Conservation (phyloP, 2,113 vertebrate species). For the Phaetusa simplex region DNA sequence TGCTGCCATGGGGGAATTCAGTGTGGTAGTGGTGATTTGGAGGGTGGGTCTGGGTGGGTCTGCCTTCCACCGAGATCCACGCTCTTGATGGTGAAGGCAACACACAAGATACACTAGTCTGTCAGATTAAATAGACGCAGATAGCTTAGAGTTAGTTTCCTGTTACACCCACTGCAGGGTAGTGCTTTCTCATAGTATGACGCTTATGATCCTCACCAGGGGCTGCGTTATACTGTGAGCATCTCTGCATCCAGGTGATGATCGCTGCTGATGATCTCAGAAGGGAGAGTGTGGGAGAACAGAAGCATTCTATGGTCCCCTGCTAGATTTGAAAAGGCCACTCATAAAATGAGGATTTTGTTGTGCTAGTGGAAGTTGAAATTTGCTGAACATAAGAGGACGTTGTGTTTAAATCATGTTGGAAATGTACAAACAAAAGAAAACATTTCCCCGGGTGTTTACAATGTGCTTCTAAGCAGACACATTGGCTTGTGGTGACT, state of each 20-base stretch:
- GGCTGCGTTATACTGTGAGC: not conserved
- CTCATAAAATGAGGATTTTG: not conserved
- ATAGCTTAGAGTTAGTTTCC: not conserved
- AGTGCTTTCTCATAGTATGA: not conserved
- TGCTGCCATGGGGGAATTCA: not conserved
- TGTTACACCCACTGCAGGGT: not conserved
- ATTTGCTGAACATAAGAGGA: not conserved
- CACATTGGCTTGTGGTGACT: not conserved
- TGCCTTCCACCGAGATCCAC: not conserved
- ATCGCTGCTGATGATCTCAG: not conserved
- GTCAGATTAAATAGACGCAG: not conserved
- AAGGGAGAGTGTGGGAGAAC: not conserved
- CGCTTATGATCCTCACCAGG: not conserved
- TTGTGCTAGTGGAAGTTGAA: not conserved
- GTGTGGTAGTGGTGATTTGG: not conserved
- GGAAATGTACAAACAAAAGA: not conserved
- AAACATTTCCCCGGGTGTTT: not conserved
- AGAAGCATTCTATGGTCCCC: not conserved
- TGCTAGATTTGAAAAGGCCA: not conserved
- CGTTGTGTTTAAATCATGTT: not conserved
- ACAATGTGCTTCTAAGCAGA: not conserved
- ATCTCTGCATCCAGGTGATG: not conserved
- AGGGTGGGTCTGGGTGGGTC: no score
- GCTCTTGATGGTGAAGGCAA: not conserved
- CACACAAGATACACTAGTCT: not conserved